Base-by-base conservation (phyloP, 2,797 vertebrate species). In the Geotria australis region DNA sequence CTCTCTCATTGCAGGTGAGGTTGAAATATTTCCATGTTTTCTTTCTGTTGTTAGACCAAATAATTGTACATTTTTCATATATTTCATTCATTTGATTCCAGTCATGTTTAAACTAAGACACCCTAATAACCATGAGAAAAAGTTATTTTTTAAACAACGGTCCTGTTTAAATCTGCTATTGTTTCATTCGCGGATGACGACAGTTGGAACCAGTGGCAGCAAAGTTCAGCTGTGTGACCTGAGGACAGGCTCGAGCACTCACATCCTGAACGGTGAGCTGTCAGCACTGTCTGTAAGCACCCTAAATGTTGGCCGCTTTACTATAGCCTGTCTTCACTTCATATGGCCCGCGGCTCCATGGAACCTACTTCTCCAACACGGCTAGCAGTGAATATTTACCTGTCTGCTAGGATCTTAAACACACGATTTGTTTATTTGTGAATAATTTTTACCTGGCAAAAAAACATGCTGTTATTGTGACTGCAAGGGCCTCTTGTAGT, bases 221-320 rank as follows among this genome's bases (percentile, higher is more conserved):
- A 85, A 89, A 80, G 79, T 95, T 68, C 82, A 93, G 66, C 77
- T 98, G 62, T 98, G 91, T 72, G 91, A 98, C 72, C 71, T 96
- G 68, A 96, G 84, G 66, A 94, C 91, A 65, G 89, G 91, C 67
- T 85, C 86, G 59, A 75, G 76, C 62, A 83, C 80, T 67, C 91
- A 96, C 58, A 78, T 91, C 67, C 74, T 98, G 10, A 83, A 85
- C 69, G 89, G 91, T 89, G 69, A 63, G 24, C 24, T 38, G 24
- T 38, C 38, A 38, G 38, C 38, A 24, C 24, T 38, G 24, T 38
- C 24, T 38, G 24, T 38, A 24, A 38, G 24, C 24, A 38, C 24
- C 24, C 24, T 38, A 38, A 38, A 38, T 38, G 24, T 38, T 38
- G 24, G 24, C 24, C 38, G 38, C 24, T 38, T 24, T 24, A 38